phyloP scores from a whole-genome alignment of 30 jellyfish, hydroid and myxozoan species.

The Hydractinia symbiolongicarpus region DNA sequence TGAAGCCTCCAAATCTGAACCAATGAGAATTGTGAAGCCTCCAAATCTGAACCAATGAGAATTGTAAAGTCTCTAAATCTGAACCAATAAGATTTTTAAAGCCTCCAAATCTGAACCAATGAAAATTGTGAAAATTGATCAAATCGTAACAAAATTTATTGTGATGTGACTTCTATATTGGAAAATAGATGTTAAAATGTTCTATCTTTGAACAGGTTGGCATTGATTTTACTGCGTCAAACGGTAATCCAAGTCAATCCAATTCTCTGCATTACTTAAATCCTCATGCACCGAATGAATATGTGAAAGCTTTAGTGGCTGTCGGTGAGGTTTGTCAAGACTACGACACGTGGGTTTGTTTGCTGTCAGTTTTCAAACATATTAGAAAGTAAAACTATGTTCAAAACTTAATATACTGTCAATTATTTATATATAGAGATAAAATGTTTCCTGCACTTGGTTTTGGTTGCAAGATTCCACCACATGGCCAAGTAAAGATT shows the following conservation, averaged over 20 bases:
- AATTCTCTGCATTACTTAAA: conserved; percentile 71
- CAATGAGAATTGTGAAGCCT: too few relatives aligned
- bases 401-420: background rate
- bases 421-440: conserved; percentile 45
- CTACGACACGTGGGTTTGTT: conserved; percentile 67
- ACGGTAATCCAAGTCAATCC: conserved; percentile 69
- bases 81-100: too few relatives aligned
- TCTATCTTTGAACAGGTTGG: conserved; percentile 52
- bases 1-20: too few relatives aligned
- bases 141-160: too few relatives aligned
- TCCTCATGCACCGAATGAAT: conserved; percentile 76
- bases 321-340: conserved; percentile 96
- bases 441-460: conserved; percentile 97
- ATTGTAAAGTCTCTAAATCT: too few relatives aligned
- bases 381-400: background rate
- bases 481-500: conserved; percentile 42
- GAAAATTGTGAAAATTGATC: too few relatives aligned
- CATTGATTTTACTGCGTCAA: conserved; percentile 86
- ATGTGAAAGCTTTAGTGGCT: conserved; percentile 67
- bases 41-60: too few relatives aligned
- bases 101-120: too few relatives aligned
- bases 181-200: too few relatives aligned
- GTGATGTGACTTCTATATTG: too few relatives aligned
- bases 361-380: background rate
- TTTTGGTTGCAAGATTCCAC: conserved; percentile 89